A percentile compares a stretch with the other conserved stretches of the same genome.
phyloP scores from a whole-genome alignment of 2,797 vertebrate species.

The Podargus strigoides region DNA sequence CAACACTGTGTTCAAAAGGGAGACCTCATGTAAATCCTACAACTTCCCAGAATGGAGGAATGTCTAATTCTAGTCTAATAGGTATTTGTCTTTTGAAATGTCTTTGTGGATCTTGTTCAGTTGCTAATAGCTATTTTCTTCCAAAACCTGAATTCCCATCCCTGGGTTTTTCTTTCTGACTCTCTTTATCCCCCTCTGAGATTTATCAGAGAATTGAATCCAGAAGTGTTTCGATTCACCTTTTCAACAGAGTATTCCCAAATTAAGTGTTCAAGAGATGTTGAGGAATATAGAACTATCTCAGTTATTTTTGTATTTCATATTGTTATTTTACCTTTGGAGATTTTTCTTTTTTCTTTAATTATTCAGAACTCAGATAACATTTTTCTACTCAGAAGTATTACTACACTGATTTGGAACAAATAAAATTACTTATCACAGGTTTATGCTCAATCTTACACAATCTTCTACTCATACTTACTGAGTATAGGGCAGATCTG shows the following conservation, averaged over 20 bases:
- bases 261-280: background rate
- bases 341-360: background rate
- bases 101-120: background rate
- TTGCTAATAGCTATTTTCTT: background rate
- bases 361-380: background rate
- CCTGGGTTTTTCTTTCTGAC: background rate
- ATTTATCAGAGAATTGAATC: background rate
- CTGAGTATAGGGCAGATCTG: background rate
- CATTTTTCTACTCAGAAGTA: background rate
- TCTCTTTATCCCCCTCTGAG: background rate
- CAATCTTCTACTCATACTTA: background rate
- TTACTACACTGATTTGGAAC: background rate
- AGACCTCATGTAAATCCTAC: background rate
- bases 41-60: background rate
- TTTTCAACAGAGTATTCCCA: background rate
- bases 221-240: background rate
- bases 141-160: background rate
- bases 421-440: background rate
- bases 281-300: background rate
- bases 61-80: background rate
- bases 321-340: background rate
- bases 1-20: background rate
- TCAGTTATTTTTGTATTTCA: background rate
- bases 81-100: background rate
- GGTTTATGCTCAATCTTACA: background rate